phyloP scores from a whole-genome alignment of 2,888 invertebrate genomes.

The Tetheella fluctuosa region DNA sequence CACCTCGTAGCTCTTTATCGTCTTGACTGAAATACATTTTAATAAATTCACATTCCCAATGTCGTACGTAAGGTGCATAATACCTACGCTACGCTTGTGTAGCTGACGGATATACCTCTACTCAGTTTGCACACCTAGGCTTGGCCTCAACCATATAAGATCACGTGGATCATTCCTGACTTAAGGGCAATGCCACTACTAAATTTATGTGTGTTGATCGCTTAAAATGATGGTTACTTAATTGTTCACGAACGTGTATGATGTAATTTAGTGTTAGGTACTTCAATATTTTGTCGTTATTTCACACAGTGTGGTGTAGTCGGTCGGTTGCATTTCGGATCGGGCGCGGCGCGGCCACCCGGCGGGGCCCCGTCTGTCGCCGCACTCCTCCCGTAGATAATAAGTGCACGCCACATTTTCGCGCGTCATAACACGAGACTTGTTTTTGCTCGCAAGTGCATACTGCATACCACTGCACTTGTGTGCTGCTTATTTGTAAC shows the following conservation, averaged over 20 bases:
- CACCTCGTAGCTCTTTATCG: conserved; percentile 8
- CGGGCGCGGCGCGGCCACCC: conserved; percentile 67
- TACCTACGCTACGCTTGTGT: not conserved
- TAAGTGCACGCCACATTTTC: conserved; percentile 71
- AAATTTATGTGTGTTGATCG: not conserved
- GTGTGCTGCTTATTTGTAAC: conserved; percentile 17
- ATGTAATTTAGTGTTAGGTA: not conserved
- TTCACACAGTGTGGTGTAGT: conserved; percentile 31
- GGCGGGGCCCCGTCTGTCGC: conserved; percentile 64
- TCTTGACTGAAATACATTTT: conserved; percentile 17
- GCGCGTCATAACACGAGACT: conserved; percentile 55
- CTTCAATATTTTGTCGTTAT: conserved; percentile 19
- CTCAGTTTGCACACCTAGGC: not conserved
- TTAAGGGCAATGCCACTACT: not conserved
- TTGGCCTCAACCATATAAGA: not conserved
- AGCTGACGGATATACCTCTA: not conserved
- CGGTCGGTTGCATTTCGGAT: conserved; percentile 61
- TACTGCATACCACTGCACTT: conserved; percentile 31
- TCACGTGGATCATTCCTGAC: not conserved
- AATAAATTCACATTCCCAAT: conserved; percentile 10
- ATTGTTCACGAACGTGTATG: not conserved
- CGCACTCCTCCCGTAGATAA: conserved; percentile 67
- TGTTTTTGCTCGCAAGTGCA: conserved; percentile 60
- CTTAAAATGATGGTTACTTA: not conserved
- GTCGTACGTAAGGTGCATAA: conserved; percentile 2